A percentile compares a stretch with the other conserved stretches of the same genome.
Conservation (phyloP, 2,797 vertebrate species). For the Sphenopsis melanotis region DNA sequence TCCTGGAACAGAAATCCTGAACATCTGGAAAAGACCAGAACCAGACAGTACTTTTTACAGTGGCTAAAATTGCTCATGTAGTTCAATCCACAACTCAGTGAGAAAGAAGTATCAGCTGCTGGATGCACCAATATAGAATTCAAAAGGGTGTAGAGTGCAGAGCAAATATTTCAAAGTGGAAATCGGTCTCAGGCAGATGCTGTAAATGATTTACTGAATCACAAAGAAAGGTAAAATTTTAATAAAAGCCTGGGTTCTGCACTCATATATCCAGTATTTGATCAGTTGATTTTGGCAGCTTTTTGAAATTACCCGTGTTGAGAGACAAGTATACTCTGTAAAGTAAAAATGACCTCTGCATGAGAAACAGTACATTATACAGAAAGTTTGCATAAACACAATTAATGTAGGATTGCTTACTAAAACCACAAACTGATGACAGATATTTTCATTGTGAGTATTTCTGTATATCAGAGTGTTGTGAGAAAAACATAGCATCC, state of each 20-base stretch:
- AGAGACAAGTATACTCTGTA: background rate
- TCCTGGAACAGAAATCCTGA: background rate
- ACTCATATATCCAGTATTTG: background rate
- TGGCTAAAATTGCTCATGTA: background rate
- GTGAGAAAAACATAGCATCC: conserved; percentile 63
- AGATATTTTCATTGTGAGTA: conserved; percentile 68
- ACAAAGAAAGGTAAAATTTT: background rate
- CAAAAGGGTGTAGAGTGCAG: background rate
- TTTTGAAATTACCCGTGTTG: background rate
- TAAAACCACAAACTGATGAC: conserved; percentile 75
- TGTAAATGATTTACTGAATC: conserved; percentile 15
- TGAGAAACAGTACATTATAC: conserved; percentile 9
- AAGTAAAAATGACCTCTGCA: conserved; percentile 58
- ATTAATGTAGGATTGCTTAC: conserved; percentile 62
- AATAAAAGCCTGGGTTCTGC: background rate
- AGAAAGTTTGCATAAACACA: conserved; percentile 58
- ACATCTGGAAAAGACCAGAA: background rate
- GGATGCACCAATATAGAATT: background rate
- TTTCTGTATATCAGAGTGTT: conserved; percentile 38
- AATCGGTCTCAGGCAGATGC: background rate
- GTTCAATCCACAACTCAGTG: background rate
- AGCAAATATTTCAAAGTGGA: conserved; percentile 1
- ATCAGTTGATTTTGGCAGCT: conserved; percentile 7
- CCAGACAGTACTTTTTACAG: background rate
- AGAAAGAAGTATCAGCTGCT: background rate